Conservation (phyloP, 2,888 invertebrate genomes). For the Clanis bilineata region DNA sequence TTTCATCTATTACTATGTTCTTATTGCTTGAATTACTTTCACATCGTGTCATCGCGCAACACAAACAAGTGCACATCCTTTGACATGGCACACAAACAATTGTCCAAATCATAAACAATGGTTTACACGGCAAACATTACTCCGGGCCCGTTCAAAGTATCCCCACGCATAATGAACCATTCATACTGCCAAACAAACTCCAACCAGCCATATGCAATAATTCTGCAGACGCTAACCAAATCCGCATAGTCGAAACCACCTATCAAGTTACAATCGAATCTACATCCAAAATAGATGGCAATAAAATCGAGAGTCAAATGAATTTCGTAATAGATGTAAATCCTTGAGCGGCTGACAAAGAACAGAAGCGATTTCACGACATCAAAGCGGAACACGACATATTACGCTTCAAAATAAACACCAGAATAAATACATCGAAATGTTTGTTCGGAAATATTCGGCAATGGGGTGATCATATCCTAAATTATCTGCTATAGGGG, state of each 20-base stretch:
- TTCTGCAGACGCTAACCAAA: conserved; percentile 57
- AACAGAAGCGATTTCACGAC: conserved; percentile 82
- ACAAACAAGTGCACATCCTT: conserved; percentile 80
- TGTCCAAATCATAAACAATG: conserved; percentile 81
- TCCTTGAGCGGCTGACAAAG: conserved; percentile 76
- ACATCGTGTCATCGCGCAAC: conserved; percentile 51
- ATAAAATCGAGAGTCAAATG: conserved; percentile 75
- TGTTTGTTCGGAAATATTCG: conserved; percentile 79
- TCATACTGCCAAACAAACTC: conserved; percentile 80
- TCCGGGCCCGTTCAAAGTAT: conserved; percentile 67
- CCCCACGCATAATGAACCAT: conserved; percentile 80
- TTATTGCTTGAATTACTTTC: conserved; percentile 54
- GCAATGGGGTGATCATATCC: conserved; percentile 76
- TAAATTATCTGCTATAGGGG: conserved; percentile 75
- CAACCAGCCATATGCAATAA: conserved; percentile 82
- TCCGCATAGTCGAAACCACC: conserved; percentile 56
- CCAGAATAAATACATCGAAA: conserved; percentile 80
- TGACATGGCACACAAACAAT: conserved; percentile 80
- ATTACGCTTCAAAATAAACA: conserved; percentile 82
- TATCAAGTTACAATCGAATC: conserved; percentile 68
- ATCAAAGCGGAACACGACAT: conserved; percentile 82
- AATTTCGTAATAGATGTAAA: conserved; percentile 70
- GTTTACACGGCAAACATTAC: conserved; percentile 80
- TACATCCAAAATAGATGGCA: conserved; percentile 70
- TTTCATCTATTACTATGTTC: conserved; percentile 31